phyloP scores from a whole-genome alignment of 2,888 invertebrate genomes.

The Drosophila setosimentum region DNA sequence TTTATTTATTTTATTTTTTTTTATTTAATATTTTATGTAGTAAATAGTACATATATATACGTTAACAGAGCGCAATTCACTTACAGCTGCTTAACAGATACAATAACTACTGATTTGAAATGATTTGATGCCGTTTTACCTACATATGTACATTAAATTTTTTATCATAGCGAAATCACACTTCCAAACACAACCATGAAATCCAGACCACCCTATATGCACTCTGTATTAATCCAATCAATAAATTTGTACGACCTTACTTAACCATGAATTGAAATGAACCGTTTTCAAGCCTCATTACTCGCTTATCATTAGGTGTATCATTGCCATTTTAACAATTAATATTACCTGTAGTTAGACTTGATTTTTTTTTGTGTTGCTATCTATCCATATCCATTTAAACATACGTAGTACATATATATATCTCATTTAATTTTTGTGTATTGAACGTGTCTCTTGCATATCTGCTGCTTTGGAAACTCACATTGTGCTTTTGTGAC shows the following conservation, averaged over 20 bases:
- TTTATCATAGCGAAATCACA: conserved; percentile 1
- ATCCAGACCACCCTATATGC: conserved; percentile 13
- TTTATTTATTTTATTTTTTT: conserved; percentile 7
- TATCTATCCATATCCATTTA: conserved; percentile 24
- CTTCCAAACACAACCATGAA: conserved; percentile 9
- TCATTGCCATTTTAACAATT: conserved; percentile 58
- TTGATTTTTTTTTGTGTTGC: conserved; percentile 19
- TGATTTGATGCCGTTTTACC: neutral
- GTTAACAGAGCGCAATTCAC: neutral
- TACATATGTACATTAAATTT: conserved; percentile 11
- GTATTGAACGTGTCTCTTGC: conserved; percentile 57
- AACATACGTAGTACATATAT: conserved; percentile 1
- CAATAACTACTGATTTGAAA: conserved; percentile 5
- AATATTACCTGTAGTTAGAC: conserved; percentile 46
- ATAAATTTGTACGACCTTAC: neutral
- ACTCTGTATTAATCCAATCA: conserved; percentile 40
- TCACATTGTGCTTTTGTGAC: conserved; percentile 70
- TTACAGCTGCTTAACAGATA: neutral
- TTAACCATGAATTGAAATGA: conserved; percentile 20
- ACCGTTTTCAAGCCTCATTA: conserved; percentile 62
- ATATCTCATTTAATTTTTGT: conserved; percentile 49
- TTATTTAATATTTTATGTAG: conserved; percentile 11
- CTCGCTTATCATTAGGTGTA: conserved; percentile 24
- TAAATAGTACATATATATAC: neutral
- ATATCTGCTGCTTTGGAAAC: conserved; percentile 68